Percentiles rank a stretch among this genome's conserved stretches.
Conservation (phyloP, 2,113 vertebrate genomes). For the Loxodonta africana region DNA sequence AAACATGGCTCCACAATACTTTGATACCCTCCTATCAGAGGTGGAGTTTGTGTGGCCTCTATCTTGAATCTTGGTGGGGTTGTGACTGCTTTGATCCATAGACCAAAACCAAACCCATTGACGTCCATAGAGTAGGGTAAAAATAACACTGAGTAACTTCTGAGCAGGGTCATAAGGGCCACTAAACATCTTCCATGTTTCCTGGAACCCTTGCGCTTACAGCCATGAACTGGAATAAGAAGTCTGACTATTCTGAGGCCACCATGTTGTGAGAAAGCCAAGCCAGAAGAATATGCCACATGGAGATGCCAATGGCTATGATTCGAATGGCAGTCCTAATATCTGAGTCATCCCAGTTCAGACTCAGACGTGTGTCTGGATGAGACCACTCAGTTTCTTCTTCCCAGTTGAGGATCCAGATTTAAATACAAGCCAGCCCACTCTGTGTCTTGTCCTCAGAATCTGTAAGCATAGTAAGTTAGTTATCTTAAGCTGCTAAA, state of each 20-base stretch:
- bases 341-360: background rate
- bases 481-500: background rate
- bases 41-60: background rate
- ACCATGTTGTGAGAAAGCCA: background rate
- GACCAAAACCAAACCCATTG: too few species aligned
- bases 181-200: background rate
- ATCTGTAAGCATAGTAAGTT: background rate
- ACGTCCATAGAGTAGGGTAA: background rate
- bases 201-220: background rate
- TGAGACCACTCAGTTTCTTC: background rate
- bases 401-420: background rate
- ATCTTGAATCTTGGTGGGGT: background rate
- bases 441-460: background rate
- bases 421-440: background rate
- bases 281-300: background rate
- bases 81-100: background rate
- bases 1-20: background rate
- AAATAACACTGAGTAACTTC: background rate
- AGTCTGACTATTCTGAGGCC: background rate
- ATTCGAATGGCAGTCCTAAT: background rate
- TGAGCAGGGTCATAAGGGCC: background rate
- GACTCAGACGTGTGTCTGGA: background rate
- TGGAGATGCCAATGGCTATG: background rate
- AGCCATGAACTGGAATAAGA: background rate
- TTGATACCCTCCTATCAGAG: background rate